These are phyloP conservation scores for Acipenser oxyrinchus DNA, from an alignment of 2,797 vertebrate genomes.

Conservation along the genomic window DNA sequence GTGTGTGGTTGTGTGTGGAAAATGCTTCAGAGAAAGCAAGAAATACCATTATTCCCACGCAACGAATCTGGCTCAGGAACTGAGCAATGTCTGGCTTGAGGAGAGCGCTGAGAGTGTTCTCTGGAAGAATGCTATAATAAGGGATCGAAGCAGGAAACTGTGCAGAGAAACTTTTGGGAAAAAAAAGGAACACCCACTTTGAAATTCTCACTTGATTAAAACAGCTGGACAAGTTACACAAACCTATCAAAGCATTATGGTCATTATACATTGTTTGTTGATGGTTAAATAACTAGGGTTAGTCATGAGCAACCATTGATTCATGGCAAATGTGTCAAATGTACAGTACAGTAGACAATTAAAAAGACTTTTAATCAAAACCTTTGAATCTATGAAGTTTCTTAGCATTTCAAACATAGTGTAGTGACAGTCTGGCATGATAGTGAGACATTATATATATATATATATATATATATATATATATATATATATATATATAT, in stretches of 20 bases:
- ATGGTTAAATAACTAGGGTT: neutral
- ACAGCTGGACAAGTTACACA: slow-evolving; percentile 5
- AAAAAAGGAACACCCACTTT: slow-evolving; percentile 60
- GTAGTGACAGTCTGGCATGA: no score
- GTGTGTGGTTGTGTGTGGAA: neutral
- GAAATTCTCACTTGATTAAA: slow-evolving; percentile 28
- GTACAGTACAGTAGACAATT: neutral
- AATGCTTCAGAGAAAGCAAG: slow-evolving; percentile 34
- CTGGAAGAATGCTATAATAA: slow-evolving; percentile 71
- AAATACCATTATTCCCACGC: slow-evolving; percentile 56
- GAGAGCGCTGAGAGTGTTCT: slow-evolving; percentile 57
- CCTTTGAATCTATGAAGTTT: no score
- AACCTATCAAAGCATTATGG: neutral
- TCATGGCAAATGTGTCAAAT: neutral
- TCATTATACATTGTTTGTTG: neutral
- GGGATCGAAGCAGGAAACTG: slow-evolving; percentile 70
- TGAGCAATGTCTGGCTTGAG: slow-evolving; percentile 67
- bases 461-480: no score
- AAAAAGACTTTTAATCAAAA: neutral
- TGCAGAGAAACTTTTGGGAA: slow-evolving; percentile 64
- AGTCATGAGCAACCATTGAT: slow-evolving; percentile 22
- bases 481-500: no score
- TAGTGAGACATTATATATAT: no score
- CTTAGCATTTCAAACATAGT: no score
- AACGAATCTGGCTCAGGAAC: slow-evolving; percentile 62